phyloP scores from a whole-genome alignment of 2,797 vertebrate species.

The Typhlichthys eigenmanni region DNA sequence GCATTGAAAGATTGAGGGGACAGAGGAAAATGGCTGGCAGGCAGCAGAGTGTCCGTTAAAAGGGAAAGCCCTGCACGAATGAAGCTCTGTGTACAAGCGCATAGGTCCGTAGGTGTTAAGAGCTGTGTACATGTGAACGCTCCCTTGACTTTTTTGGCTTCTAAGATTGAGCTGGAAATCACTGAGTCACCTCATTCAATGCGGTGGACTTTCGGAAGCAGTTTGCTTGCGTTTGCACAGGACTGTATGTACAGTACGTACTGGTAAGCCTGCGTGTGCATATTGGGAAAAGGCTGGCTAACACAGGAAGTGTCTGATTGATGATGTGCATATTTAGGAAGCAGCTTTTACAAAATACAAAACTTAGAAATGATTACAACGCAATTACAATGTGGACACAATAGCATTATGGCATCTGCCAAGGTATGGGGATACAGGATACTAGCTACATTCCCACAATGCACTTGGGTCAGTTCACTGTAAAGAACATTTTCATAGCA shows the following conservation, averaged over 20 bases:
- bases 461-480: slow-evolving; percentile 30
- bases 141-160: background rate
- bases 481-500: background rate
- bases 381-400: background rate
- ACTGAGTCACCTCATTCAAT: slow-evolving; percentile 15
- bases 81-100: slow-evolving; percentile 34
- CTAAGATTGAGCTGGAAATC: slow-evolving; percentile 1
- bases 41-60: slow-evolving; percentile 34
- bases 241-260: slow-evolving; percentile 1
- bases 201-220: background rate
- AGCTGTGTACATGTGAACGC: background rate
- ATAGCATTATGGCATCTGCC: slow-evolving; percentile 46
- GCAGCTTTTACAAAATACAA: slow-evolving; percentile 16
- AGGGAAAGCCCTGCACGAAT: slow-evolving; percentile 50
- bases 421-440: slow-evolving; percentile 42
- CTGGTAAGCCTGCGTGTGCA: too few relatives aligned
- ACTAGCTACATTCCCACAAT: slow-evolving; percentile 50
- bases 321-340: slow-evolving; percentile 34
- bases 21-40: slow-evolving; percentile 34
- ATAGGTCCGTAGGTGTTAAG: background rate
- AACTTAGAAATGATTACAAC: slow-evolving; percentile 20
- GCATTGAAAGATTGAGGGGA: slow-evolving; percentile 44
- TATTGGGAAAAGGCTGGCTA: background rate
- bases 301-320: slow-evolving; percentile 18
- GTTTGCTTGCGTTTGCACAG: slow-evolving; percentile 9